Evolutionary conservation across 2,888 invertebrate species (phyloP), one percentile per base, ranked within the genome.

Genomic region (Brachyopa scutellaris): DNA sequence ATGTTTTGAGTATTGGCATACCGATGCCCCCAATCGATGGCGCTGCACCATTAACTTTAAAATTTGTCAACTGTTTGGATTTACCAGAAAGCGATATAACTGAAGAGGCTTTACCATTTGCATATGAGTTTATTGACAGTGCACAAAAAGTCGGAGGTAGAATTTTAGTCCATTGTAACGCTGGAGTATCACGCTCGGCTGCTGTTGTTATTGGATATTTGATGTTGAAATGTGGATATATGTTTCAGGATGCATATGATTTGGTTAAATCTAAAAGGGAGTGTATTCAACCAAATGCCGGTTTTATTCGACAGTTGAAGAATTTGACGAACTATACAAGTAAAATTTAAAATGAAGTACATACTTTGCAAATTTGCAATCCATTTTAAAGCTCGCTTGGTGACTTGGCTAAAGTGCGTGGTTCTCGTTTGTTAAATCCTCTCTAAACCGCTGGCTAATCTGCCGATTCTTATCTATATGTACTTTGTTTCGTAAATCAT

Each of bases 161-260:
- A 87, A 91, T 97, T 57, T 91, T 97, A 84, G 93, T 98, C 1
- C 97, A 98, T 90, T 98, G 98, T 88, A 98, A 97, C 90, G 97
- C 97, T 0, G 98, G 98, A 0, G 94, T 97, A 0, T 98, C 97
- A 0, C 92, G 98, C 7, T 95, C 97, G 1, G 93, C 97, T 0
- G 92, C 95, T 76, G 91, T 97, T 17, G 93, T 95, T 0, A 95
- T 97, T 61, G 96, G 93, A 5, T 98, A 95, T 90, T 91, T 98
- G 61, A 97, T 98, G 92, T 90, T 92, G 23, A 90, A 91, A 62
- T 88, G 92, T 23, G 88, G 88, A 4, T 92, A 94, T 90, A 85
- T 87, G 19, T 97, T 93, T 88, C 90, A 92, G 3, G 91, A 93
- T 9, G 96, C 97, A 0, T 94, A 93, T 84, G 88, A 91, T 47